Base-by-base conservation (phyloP, 2,888 invertebrate species). In the Drosophila demipolita region DNA sequence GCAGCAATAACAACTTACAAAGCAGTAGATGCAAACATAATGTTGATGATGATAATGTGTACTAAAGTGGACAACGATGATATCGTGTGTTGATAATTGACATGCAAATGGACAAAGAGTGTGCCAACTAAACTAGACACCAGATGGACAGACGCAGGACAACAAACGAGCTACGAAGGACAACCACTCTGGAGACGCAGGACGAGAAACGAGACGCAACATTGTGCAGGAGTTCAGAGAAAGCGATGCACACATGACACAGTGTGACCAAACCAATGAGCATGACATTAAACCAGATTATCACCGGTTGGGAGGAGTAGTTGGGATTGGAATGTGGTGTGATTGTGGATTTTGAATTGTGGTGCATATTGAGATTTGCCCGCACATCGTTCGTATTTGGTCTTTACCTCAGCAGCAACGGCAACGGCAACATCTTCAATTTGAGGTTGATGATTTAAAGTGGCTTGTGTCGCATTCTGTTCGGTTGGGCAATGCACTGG, bases 401-500 rank as follows among this genome's bases (percentile, higher is more conserved):
- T 52, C 48, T 70, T 80, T 80, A 80, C 80, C 80, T 80, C 77
- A 55, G 59, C 64, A 52, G 59, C 65, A 52, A 33, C 68, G 52
- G 59, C 65, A 52, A 36, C 68, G 52, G 66, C 66, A 61, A 54
- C 71, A 59, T 66, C 66, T 62, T 68, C 76, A 32, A 42, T 61
- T 67, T 74, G 59, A 48, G 63, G 74, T 58, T 15, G 20, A 3
- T 74, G 61, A 8, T 48, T 36, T 62, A 23, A 49, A 32, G 64
- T 68, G 72, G 55, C 48, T 66, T 77, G 53, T 69, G 62, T 73
- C 12, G 68, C 55, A 48, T 61, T 58, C 35, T 50, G 58, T 72
- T 29, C 36, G 20, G 17, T 48, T 26, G 60, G 35, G 20, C 35
- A 32, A 63, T 58, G 45, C 60, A 20, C 60, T 20, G 32, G 29